A percentile compares a stretch with the other conserved stretches of the same genome.
Conservation (phyloP, 2,113 vertebrate genomes). For the Vulpes vulpes region DNA sequence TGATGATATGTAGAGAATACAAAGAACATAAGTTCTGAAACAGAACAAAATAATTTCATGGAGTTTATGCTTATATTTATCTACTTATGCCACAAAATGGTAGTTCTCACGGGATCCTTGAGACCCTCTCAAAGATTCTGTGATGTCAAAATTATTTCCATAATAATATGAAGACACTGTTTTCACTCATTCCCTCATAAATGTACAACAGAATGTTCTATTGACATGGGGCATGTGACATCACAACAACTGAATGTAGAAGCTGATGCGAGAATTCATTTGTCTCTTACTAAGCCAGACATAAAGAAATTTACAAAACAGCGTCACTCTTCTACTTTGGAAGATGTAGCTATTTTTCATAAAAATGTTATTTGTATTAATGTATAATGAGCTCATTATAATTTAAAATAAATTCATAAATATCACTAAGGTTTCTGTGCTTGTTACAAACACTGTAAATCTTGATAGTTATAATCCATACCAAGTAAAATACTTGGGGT, state of each 20-base stretch:
- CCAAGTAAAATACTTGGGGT: background rate
- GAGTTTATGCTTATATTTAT: background rate
- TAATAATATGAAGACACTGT: background rate
- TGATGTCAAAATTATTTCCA: background rate
- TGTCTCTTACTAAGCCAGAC: background rate
- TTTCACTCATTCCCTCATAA: background rate
- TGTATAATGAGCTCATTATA: background rate
- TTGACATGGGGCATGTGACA: fast-evolving
- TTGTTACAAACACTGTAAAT: background rate
- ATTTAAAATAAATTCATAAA: background rate
- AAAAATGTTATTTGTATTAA: background rate
- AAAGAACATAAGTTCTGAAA: background rate
- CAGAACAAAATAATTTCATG: background rate
- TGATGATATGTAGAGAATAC: background rate
- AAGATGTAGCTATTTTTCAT: background rate
- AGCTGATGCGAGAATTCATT: background rate
- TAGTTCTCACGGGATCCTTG: background rate
- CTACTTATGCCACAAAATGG: background rate
- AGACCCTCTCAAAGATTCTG: background rate
- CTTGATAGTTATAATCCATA: background rate
- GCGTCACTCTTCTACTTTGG: background rate
- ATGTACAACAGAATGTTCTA: background rate
- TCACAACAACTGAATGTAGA: background rate
- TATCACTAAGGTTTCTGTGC: background rate
- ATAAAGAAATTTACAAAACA: background rate